phyloP scores from a whole-genome alignment of 2,113 vertebrate genomes.

The Leptobrachium leishanense region DNA sequence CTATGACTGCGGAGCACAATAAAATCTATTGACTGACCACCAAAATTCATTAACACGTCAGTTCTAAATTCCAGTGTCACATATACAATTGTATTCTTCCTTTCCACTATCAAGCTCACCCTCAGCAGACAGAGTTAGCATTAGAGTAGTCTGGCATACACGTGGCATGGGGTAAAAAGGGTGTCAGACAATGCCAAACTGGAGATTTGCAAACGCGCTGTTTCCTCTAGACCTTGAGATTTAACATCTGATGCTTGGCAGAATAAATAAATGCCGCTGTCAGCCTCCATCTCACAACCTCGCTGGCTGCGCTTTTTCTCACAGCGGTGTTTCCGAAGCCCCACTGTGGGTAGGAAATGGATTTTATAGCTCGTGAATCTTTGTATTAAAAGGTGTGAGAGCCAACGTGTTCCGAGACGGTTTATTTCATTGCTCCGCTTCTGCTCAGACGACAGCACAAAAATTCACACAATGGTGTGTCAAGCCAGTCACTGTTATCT shows the following conservation, averaged over 20 bases:
- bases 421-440: slow-evolving; percentile 7
- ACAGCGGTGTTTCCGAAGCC: slow-evolving; percentile 43
- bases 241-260: slow-evolving; percentile 42
- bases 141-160: slow-evolving; percentile 1
- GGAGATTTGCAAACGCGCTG: slow-evolving; percentile 23
- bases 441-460: not conserved
- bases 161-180: not conserved
- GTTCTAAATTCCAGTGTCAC: too few species aligned
- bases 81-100: too few species aligned
- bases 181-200: slow-evolving; percentile 29
- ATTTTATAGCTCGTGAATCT: slow-evolving; percentile 47
- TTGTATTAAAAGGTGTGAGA: slow-evolving; percentile 42
- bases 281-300: slow-evolving; percentile 22
- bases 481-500: too few species aligned
- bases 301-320: slow-evolving; percentile 32
- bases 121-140: not conserved
- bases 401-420: slow-evolving; percentile 6
- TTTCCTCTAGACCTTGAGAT: slow-evolving; percentile 37
- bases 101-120: too few species aligned
- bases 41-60: too few species aligned
- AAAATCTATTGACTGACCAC: too few species aligned
- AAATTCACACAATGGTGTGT: too few species aligned
- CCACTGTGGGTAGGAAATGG: slow-evolving; percentile 45
- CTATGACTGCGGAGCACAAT: too few species aligned
- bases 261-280: slow-evolving; percentile 44